phyloP scores from a whole-genome alignment of 2,797 vertebrate species.

The Mormyrops attenuatus region DNA sequence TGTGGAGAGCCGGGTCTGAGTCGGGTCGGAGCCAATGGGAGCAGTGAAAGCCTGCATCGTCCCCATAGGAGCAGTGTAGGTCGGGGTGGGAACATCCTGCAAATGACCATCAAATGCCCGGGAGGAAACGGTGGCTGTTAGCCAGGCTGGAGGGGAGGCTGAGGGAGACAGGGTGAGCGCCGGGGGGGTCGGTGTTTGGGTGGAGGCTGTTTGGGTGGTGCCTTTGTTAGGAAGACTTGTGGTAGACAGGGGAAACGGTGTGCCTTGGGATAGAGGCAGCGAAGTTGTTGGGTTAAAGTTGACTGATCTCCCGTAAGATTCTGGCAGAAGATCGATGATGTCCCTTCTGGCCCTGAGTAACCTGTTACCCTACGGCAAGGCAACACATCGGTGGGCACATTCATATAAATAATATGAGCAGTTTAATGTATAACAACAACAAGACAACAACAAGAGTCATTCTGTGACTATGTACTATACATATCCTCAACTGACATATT shows the following conservation, averaged over 20 bases:
- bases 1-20: conserved; percentile 52
- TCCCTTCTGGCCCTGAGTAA: conserved; percentile 36
- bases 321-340: conserved; percentile 43
- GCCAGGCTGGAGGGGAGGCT: conserved; percentile 46
- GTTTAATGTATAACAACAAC: neutral
- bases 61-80: conserved; percentile 56
- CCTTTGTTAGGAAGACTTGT: conserved; percentile 32
- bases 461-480: neutral
- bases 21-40: conserved; percentile 58
- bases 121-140: conserved; percentile 37
- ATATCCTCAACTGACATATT: neutral
- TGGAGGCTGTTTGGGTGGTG: conserved; percentile 31
- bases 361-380: conserved; percentile 54
- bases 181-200: conserved; percentile 18
- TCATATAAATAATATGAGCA: neutral
- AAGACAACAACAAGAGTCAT: neutral
- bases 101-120: neutral
- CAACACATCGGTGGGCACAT: neutral
- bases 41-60: conserved; percentile 60
- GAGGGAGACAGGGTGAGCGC: conserved; percentile 39
- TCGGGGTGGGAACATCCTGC: conserved; percentile 35
- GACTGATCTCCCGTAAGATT: conserved; percentile 68
- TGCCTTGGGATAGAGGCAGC: conserved; percentile 57
- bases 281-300: conserved; percentile 62
- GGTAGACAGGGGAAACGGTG: conserved; percentile 43